Percentiles rank a stretch among this genome's conserved stretches.
phyloP scores from a whole-genome alignment of 2,113 vertebrate species.

The Pseudorectes ferrugineus region DNA sequence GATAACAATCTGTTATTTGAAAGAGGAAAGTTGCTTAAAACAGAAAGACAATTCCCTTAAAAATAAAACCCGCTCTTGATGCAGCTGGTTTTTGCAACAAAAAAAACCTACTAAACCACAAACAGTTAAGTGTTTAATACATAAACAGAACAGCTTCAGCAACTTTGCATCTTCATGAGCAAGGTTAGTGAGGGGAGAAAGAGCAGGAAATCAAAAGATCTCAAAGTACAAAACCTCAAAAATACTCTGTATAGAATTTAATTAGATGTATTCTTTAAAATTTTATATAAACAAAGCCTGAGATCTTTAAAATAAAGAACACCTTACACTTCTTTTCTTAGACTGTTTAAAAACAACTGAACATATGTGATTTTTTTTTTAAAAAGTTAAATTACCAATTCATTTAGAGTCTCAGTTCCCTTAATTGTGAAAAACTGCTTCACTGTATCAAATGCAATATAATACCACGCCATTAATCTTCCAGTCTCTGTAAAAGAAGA shows the following conservation, averaged over 20 bases:
- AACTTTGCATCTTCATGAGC: neutral
- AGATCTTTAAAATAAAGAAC: neutral
- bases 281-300: neutral
- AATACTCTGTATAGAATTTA: neutral
- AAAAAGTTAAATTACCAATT: conserved; percentile 80
- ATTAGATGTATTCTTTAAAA: neutral
- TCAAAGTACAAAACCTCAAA: neutral
- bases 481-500: conserved; percentile 81
- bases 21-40: neutral
- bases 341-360: neutral
- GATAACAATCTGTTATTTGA: neutral
- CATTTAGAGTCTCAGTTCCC: conserved; percentile 85
- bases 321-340: neutral
- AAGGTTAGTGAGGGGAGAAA: neutral
- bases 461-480: conserved; percentile 92
- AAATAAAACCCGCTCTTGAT: neutral
- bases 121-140: neutral
- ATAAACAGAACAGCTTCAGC: neutral
- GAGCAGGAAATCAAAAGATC: neutral
- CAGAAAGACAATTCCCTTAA: neutral
- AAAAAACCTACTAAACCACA: neutral
- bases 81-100: neutral
- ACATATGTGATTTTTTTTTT: neutral
- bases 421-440: conserved; percentile 83
- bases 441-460: conserved; percentile 93